A percentile compares a stretch with the other conserved stretches of the same genome.
These are phyloP conservation scores for Mesorhabditis spiculigera DNA, from an alignment of 2,888 invertebrate species.

Conservation along the genomic window DNA sequence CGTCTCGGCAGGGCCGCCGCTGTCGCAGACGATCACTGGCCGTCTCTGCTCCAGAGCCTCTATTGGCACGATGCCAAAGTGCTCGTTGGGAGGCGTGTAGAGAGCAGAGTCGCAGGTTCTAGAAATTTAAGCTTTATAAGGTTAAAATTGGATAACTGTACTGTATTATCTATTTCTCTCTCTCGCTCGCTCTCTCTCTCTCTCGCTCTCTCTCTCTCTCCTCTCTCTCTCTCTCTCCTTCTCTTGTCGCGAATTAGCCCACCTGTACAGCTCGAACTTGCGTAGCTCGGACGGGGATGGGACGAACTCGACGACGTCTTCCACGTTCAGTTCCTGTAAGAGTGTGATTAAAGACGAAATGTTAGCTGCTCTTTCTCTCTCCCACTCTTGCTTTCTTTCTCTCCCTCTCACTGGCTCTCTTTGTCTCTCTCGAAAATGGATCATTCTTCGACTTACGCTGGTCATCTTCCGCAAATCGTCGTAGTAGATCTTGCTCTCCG, in stretches of 20 bases:
- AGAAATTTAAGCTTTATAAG: too few species aligned
- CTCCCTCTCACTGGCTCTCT: too few species aligned
- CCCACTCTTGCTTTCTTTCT: neutral
- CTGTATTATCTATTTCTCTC: too few species aligned
- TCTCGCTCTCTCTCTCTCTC: too few species aligned
- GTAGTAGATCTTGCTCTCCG: conserved; percentile 62
- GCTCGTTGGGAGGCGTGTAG: conserved; percentile 94
- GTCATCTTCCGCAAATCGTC: conserved; percentile 59
- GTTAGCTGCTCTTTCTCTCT: neutral
- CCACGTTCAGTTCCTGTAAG: conserved; percentile 44
- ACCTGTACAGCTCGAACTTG: conserved; percentile 60
- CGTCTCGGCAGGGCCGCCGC: conserved; percentile 93
- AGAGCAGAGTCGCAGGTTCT: conserved; percentile 63
- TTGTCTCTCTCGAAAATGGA: too few species aligned
- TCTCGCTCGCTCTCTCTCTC: too few species aligned
- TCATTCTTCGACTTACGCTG: conserved; percentile 31
- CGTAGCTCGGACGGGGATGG: conserved; percentile 61
- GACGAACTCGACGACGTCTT: conserved; percentile 60
- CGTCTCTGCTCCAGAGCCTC: conserved; percentile 92
- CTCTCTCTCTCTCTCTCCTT: too few species aligned
- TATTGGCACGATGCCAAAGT: conserved; percentile 97
- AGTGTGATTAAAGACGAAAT: too few species aligned
- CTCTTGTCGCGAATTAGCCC: neutral
- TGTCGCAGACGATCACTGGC: conserved; percentile 90
- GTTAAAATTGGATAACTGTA: too few species aligned